Base-by-base conservation (phyloP, 2,888 invertebrate species). In the Nymphalis urticae region DNA sequence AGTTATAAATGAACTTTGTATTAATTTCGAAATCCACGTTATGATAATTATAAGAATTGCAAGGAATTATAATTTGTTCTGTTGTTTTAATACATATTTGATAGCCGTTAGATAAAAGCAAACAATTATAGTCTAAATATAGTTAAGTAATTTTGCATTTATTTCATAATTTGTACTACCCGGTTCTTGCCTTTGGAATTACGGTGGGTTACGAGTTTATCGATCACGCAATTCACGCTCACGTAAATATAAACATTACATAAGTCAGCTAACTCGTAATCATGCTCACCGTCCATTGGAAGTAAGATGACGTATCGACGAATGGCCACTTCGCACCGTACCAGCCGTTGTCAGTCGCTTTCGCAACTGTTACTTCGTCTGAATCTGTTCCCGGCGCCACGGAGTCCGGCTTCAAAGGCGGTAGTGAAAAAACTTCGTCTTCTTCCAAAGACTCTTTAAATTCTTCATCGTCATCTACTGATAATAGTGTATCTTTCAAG, bases 281-380 rank as follows among this genome's bases (percentile, higher is more conserved):
- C 65, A 71, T 78, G 89, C 94, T 91, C 83, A 95, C 95, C 86
- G 94, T 94, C 95, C 95, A 95, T 84, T 94, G 94, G 81, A 95
- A 94, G 82, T 94, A 94, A 21, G 95, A 94, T 42, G 95, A 94
- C 48, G 95, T 93, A 82, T 95, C 94, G 58, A 94, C 93, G 80
- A 94, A 95, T 16, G 95, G 94, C 95, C 95, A 95, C 72, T 94
- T 89, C 50, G 93, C 93, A 62, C 94, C 94, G 78, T 94, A 93
- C 95, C 95, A 95, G 53, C 93, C 89, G 71, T 89, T 87, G 32
- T 86, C 88, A 27, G 82, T 83, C 13, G 90, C 82, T 73, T 90
- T 90, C 50, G 88, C 83, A 56, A 90, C 88, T 13, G 88, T 91
- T 75, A 92, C 92, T 77, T 92, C 93, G 72, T 90, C 93, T 8